Evolutionary conservation across 2,113 vertebrate genomes (phyloP), one percentile per base, ranked within the genome.

Genomic region (Neodontobutis hainanensis): DNA sequence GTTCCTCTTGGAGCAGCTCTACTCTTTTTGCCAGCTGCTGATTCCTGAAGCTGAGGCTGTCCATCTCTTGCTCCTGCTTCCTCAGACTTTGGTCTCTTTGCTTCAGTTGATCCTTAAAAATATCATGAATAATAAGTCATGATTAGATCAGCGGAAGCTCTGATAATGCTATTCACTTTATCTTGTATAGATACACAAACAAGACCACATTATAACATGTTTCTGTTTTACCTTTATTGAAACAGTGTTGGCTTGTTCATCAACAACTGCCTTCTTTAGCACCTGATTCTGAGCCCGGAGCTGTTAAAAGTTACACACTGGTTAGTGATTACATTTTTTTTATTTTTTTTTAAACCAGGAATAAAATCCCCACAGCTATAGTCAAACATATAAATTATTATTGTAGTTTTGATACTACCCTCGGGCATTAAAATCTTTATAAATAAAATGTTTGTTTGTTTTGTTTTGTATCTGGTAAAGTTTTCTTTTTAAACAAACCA

Each of bases 241-340:
- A 16, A 89, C 82, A 40, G 95, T 94, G 82, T 91, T 96, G 8
- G 95, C 95, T 87, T 99, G 97, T 72, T 99, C 97, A 88, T 99
- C 97, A 73, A 99, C 94, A 32, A 99, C 97, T 4, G 92, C 97
- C 76, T 98, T 99, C 85, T 99, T 99, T 83, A 99, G 75, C 15
- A 99, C 97, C 87, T 99, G 97, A 86, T 99, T 99, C 91, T 99
- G 97, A 71, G 97, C 97, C 19, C 97, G 93, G 81, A 99, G 96
- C 97, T 98, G 89, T 61, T 56, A 92, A 92, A 67, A 72, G 8
- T 19, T 2, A 72, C 3, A 65, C 0, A 58, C 0, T 45, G 16
- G 4, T 4, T 36, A 57, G n/a, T 42, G n/a, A 42, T 10, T n/a
- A n/a, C n/a, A n/a, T n/a, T n/a, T n/a, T n/a, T n/a, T n/a, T 16